Base-by-base conservation (phyloP, 2,113 vertebrate genomes). In the Ahaetulla prasina region DNA sequence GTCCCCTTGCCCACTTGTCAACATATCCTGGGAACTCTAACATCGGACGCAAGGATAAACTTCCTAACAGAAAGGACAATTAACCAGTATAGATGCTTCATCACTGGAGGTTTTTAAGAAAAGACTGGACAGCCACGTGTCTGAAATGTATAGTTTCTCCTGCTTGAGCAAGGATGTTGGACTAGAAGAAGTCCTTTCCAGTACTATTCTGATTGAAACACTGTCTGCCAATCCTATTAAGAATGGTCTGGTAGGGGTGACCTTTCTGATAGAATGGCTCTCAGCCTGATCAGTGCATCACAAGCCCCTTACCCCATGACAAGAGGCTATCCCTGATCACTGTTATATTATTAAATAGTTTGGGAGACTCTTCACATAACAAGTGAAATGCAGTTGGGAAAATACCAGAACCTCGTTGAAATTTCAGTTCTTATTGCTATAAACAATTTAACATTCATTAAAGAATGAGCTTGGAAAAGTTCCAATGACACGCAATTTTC, bases 401-500 rank as follows among this genome's bases (percentile, higher is more conserved):
- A 97, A 94, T 94, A 54, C 39, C 68, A 91, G 4, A 86, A 95
- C 94, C 27, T n/a, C 87, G 50, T 95, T 96, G 94, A 93, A 85
- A 97, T 96, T 95, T 95, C 92, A 96, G 89, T 95, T 93, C 93
- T 95, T 96, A 93, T 68, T 92, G 91, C 91, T 95, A 94, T 96
- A 97, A 96, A 94, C 91, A 94, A 96, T 96, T 96, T 95, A 96
- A 95, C 4, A 5, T 95, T 95, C 96, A 93, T 97, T 97, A 97
- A 96, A 96, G 35, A 92, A 63, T 35, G 88, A 93, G 27, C 94
- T 96, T 90, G 86, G 96, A 97, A 97, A 97, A 94, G 93, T 22
- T 86, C 57, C 84, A 96, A 95, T 93, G 94, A 91, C 90, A 96
- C 96, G 94, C 92, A 93, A 96, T 97, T 97, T 97, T 97, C 94